Base-by-base conservation (phyloP, 2,888 invertebrate genomes). In the Epirrita christyi region DNA sequence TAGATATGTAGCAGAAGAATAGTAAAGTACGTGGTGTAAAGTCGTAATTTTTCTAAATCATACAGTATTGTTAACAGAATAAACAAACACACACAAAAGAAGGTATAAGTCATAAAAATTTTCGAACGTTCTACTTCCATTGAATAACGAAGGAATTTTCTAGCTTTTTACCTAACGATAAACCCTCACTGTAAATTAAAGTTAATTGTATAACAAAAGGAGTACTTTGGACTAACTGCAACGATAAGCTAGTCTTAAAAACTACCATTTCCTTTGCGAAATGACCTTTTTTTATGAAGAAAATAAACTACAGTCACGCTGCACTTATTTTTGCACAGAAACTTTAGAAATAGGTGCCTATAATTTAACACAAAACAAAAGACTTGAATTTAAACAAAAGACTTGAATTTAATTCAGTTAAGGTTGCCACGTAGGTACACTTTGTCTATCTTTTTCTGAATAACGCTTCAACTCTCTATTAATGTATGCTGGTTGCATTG, bases 161-260 rank as follows among this genome's bases (percentile, higher is more conserved):
- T 40, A 61, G 54, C 62, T 73, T 67, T 61, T 56, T 70, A 61
- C 36, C 38, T 55, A 21, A 55, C 76, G 76, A 78, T 78, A 80
- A 21, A 67, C 66, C 62, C 51, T 61, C 60, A 69, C 14, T 11
- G 74, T 81, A 80, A 79, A 82, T 81, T 80, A 81, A 78, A 79
- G 73, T 81, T 83, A 83, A 83, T 83, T 79, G 80, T 78, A 73
- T 70, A 78, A 83, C 78, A 81, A 81, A 50, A 46, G 71, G 73
- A 27, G 71, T 76, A 77, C 2, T 81, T 80, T 76, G 77, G 73
- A 65, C 67, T 73, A 73, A 76, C 73, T 66, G 67, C 67, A 55
- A 57, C 73, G 78, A 82, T 85, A 83, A 81, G 75, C 67, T 56
- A 46, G 61, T 66, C 70, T 70, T 68, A 36, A 70, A 78, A 73